Evolutionary conservation across 2,888 invertebrate genomes (phyloP), one percentile per base, ranked within the genome.

Genomic region (Mystacides longicornis): DNA sequence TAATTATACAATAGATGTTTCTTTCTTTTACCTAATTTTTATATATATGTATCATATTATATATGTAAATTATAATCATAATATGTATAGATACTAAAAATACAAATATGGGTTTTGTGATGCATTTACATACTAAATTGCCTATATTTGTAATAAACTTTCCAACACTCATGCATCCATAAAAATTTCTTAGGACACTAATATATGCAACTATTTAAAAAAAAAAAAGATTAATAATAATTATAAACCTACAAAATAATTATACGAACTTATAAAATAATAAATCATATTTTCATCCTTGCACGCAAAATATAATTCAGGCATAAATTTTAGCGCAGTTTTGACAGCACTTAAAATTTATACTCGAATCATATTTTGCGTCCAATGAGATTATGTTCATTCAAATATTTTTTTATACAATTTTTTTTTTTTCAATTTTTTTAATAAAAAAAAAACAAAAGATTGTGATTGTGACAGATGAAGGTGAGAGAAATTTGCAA

Each of bases 61-160:
- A 27, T 27, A 27, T 27, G 11, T n/a, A n/a, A n/a, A n/a, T n/a
- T n/a, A n/a, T n/a, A n/a, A n/a, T n/a, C n/a, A n/a, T 37, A 37
- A 37, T 37, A 37, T 37, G 37, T 37, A 37, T n/a, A n/a, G n/a
- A n/a, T 37, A 37, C 37, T 37, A 37, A 37, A 58, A 56, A 56
- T 58, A 58, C 58, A 58, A 53, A 56, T 33, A 52, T 55, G 56
- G 51, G 52, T 52, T 52, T 42, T 53, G 53, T 56, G 47, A 42
- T 56, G 50, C 22, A 27, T 37, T 52, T 58, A 58, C 27, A 55
- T 42, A 49, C 54, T 52, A 55, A 27, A 37, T 54, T 43, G 50
- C 48, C 61, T 59, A 59, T 52, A 61, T 57, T 57, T 57, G 54
- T 60, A 56, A 60, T 59, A 60, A 20, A 50, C 18, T 47, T 22